phyloP scores from a whole-genome alignment of 2,888 invertebrate genomes.

The Aricia artaxerxes region DNA sequence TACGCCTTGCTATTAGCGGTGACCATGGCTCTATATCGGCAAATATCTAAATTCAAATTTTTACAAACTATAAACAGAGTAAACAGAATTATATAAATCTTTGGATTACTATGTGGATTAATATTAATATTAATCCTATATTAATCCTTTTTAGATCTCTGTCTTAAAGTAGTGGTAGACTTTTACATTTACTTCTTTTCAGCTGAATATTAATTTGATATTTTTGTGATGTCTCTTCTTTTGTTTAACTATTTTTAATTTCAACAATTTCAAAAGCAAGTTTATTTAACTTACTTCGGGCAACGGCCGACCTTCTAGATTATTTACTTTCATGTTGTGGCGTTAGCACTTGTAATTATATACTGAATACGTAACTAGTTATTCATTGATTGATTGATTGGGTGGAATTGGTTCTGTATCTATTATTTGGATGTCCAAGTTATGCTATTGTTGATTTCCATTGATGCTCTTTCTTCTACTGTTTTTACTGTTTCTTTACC shows the following conservation, averaged over 20 bases:
- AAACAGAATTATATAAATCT: no score
- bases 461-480: neutral
- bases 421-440: neutral
- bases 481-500: neutral
- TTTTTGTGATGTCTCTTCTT: no score
- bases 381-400: slow-evolving; percentile 1
- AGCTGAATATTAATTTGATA: no score
- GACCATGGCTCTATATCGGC: no score
- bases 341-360: slow-evolving; percentile 1
- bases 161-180: no score
- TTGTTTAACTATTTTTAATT: neutral
- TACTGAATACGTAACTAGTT: slow-evolving; percentile 7
- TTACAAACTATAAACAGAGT: no score
- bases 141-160: no score
- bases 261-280: neutral
- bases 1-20: no score
- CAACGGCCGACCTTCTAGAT: slow-evolving; percentile 7
- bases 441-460: neutral
- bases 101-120: no score
- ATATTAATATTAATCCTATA: no score
- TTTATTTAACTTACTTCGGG: neutral
- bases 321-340: slow-evolving; percentile 9
- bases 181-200: neutral
- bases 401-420: neutral
- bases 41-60: no score